Evolutionary conservation across 2,797 vertebrate species (phyloP).

Genomic region (Myotis findleyi): DNA sequence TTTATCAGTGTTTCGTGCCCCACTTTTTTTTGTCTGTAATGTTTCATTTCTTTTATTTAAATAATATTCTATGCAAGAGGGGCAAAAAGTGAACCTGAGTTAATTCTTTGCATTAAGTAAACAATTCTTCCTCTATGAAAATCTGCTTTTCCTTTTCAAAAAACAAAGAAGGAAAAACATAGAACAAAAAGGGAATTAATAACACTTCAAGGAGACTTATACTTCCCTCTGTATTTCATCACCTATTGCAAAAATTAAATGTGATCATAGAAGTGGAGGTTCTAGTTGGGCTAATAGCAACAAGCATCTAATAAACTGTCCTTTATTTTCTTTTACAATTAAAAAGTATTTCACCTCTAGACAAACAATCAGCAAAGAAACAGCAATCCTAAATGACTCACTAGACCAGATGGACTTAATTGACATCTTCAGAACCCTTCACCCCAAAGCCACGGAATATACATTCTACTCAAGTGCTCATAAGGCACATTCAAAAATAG

Average conservation of each 20-base stretch:
- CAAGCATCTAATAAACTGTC: neutral
- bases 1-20: neutral
- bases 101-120: neutral
- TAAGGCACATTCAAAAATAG: no score
- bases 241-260: neutral
- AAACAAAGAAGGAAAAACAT: neutral
- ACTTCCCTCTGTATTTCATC: neutral
- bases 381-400: no score
- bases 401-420: no score
- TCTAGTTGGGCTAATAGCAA: neutral
- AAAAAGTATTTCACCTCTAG: neutral
- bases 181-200: neutral
- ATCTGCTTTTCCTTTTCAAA: neutral
- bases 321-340: neutral
- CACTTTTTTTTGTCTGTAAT: neutral
- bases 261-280: neutral
- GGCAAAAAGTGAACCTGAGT: neutral
- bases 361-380: no score
- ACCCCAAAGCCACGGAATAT: no score
- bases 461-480: no score
- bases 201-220: neutral
- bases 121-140: neutral
- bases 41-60: neutral
- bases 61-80: neutral
- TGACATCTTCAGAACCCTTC: no score